These are phyloP conservation scores for Shargacucullia verbasci DNA, from an alignment of 2,888 invertebrate species.

Conservation along the genomic window DNA sequence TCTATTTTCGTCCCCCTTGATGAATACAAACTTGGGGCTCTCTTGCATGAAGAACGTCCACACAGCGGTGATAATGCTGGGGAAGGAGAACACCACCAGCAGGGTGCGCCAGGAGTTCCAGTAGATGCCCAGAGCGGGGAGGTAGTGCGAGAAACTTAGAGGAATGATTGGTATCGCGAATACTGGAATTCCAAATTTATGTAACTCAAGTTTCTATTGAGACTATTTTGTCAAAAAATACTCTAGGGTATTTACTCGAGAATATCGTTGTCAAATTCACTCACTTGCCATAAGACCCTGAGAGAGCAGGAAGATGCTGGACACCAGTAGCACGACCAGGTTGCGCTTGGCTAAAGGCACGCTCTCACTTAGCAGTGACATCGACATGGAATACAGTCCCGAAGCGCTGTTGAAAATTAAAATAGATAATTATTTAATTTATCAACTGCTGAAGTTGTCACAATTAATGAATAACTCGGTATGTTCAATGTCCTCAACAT, in stretches of 20 bases:
- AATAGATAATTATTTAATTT: background rate
- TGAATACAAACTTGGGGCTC: constrained; percentile 92
- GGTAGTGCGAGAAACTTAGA: constrained; percentile 73
- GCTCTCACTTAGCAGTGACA: constrained; percentile 73
- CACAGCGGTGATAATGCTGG: constrained; percentile 89
- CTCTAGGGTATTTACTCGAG: background rate
- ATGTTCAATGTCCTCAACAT: no score
- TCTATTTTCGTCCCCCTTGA: constrained; percentile 87
- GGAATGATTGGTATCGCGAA: constrained; percentile 91
- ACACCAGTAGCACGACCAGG: constrained; percentile 67
- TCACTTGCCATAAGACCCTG: constrained; percentile 76
- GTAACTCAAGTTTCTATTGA: background rate
- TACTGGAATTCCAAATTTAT: constrained; percentile 74
- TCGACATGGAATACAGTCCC: constrained; percentile 69
- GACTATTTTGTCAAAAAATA: no score
- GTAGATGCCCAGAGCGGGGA: constrained; percentile 81
- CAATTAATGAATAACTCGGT: no score
- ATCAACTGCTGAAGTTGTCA: no score
- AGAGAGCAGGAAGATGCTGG: constrained; percentile 70
- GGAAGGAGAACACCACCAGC: constrained; percentile 90
- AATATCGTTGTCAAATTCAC: constrained; percentile 4
- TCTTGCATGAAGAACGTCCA: constrained; percentile 90
- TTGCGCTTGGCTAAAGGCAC: constrained; percentile 71
- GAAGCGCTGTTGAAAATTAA: constrained; percentile 64
- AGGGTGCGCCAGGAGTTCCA: constrained; percentile 93